These are phyloP conservation scores for Charadrius vociferus DNA, from an alignment of 2,113 vertebrate species.

Conservation along the genomic window DNA sequence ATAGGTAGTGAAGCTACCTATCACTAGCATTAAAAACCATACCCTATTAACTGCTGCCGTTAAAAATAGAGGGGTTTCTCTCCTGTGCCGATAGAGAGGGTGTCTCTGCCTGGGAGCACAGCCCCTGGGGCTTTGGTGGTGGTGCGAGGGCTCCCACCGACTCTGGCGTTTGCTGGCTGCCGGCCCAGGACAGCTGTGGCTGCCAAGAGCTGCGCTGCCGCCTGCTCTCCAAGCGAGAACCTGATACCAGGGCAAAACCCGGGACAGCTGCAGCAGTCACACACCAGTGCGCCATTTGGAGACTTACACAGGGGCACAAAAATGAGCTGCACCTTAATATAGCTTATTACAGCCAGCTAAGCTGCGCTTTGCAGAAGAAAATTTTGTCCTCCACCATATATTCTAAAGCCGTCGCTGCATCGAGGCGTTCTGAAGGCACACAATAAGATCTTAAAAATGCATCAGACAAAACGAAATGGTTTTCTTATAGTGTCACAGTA, in stretches of 20 bases:
- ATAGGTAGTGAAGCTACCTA: no score
- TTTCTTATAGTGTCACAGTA: neutral
- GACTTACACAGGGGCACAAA: neutral
- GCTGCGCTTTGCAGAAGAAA: neutral
- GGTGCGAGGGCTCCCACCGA: accelerated
- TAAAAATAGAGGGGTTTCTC: neutral
- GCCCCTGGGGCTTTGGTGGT: neutral
- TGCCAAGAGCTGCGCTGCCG: neutral
- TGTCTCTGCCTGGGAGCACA: neutral
- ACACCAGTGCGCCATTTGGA: neutral
- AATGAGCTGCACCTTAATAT: neutral
- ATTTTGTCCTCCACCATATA: neutral
- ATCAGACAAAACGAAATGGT: neutral
- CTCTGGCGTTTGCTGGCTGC: neutral
- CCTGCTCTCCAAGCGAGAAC: neutral
- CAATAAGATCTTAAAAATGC: neutral
- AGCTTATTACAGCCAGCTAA: neutral
- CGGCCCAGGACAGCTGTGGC: neutral
- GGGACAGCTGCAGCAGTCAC: slow-evolving; percentile 24
- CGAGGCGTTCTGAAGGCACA: neutral
- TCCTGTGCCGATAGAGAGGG: neutral
- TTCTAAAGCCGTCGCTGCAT: neutral
- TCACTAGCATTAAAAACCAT: neutral
- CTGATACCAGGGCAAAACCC: neutral
- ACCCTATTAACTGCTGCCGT: neutral